Percentiles rank a stretch among this genome's conserved stretches.
phyloP scores from a whole-genome alignment of 1,140 invertebrate species.

The Acromyrmex echinatior region DNA sequence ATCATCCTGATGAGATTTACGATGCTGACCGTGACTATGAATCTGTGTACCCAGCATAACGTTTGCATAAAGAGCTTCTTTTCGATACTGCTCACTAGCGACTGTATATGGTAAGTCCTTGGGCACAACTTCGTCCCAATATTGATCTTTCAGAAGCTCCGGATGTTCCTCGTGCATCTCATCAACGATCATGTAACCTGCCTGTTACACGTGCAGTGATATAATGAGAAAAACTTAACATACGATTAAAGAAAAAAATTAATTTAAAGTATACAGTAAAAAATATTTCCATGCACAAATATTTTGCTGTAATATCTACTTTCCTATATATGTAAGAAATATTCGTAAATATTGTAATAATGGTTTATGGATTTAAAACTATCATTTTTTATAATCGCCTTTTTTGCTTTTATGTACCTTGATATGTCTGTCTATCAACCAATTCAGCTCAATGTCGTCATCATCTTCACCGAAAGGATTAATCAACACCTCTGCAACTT shows the following conservation, averaged over 20 bases:
- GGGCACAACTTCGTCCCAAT: constrained; percentile 96
- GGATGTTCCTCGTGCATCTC: constrained; percentile 97
- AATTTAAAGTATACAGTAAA: neutral
- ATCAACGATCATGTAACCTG: constrained; percentile 96
- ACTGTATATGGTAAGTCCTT: constrained; percentile 95
- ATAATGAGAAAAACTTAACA: constrained; percentile 35
- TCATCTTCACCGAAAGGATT: constrained; percentile 98
- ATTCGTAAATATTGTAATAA: constrained; percentile 6
- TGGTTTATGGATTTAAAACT: neutral
- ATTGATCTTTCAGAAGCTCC: constrained; percentile 95
- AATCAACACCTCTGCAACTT: constrained; percentile 96
- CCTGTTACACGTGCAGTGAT: constrained; percentile 86
- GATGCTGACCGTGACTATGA: constrained; percentile 86
- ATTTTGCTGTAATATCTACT: neutral
- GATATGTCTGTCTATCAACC: constrained; percentile 95
- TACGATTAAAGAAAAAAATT: neutral
- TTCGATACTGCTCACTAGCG: constrained; percentile 93
- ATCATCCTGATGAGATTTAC: constrained; percentile 90
- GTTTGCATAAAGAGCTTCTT: constrained; percentile 93
- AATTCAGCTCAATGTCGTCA: constrained; percentile 97
- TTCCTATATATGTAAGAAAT: neutral
- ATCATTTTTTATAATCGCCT: neutral
- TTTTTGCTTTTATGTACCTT: constrained; percentile 88
- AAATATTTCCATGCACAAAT: neutral
- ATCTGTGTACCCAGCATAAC: constrained; percentile 86